Conservation (phyloP, 2,113 vertebrate species). For the Macrotis lagotis region DNA sequence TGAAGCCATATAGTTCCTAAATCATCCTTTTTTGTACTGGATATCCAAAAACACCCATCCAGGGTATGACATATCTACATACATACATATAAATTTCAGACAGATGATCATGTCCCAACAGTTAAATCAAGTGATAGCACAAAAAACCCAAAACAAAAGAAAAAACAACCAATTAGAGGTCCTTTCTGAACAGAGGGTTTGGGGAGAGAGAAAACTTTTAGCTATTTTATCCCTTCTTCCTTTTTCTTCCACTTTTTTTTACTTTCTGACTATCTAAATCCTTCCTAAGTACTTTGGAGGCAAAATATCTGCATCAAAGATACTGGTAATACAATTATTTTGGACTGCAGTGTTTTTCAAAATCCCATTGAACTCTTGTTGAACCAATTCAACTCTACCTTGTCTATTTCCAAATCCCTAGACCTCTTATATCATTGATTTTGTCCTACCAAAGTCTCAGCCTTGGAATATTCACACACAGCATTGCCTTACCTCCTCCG, state of each 20-base stretch:
- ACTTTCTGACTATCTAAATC: neutral
- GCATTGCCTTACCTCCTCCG: no score
- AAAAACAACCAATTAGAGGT: no score
- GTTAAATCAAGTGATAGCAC: neutral
- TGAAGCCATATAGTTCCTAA: neutral
- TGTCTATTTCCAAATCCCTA: no score
- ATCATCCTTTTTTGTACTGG: neutral
- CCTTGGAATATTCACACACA: no score
- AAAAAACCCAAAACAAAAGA: no score
- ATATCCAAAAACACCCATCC: neutral
- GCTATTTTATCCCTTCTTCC: neutral
- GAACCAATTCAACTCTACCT: no score
- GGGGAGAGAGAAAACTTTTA: neutral
- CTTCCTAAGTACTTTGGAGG: neutral
- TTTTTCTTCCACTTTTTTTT: neutral
- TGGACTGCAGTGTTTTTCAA: constrained; percentile 23
- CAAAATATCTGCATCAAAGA: neutral
- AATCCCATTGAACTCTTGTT: constrained; percentile 2
- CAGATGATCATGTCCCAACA: neutral
- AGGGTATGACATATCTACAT: neutral
- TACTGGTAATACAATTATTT: constrained; percentile 8
- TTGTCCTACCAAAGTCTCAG: no score
- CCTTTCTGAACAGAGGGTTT: neutral
- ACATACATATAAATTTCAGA: no score
- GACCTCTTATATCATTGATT: no score